Percentiles rank a stretch among this genome's conserved stretches.
Conservation (phyloP, 2,888 invertebrate genomes). For the Operophtera brumata region DNA sequence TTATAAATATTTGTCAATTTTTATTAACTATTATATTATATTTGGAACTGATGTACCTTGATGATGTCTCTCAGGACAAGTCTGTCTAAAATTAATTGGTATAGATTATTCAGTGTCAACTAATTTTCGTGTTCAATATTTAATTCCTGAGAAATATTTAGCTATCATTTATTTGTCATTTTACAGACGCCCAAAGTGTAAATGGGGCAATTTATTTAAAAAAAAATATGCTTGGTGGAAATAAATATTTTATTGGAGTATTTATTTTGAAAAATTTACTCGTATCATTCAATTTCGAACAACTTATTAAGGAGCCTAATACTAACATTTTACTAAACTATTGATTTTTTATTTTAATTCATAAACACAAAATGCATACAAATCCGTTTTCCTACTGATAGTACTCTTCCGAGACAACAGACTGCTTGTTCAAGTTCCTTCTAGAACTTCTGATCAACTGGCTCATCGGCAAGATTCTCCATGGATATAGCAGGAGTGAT, state of each 20-base stretch:
- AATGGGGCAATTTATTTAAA: not conserved
- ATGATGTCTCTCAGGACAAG: not conserved
- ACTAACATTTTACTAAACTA: no score
- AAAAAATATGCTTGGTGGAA: not conserved
- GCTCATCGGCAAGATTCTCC: conserved; percentile 30
- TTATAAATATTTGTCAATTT: no score
- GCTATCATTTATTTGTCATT: not conserved
- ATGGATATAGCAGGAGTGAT: conserved; percentile 56
- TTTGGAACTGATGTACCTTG: not conserved
- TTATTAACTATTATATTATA: no score
- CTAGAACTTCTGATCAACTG: conserved; percentile 19
- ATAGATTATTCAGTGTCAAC: conserved; percentile 38
- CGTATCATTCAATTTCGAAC: no score
- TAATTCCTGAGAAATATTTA: conserved; percentile 26
- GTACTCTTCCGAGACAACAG: conserved; percentile 36
- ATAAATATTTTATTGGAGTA: no score
- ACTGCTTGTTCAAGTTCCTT: conserved; percentile 41
- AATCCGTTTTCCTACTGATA: conserved; percentile 25
- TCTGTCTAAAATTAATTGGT: conserved; percentile 34
- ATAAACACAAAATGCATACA: no score
- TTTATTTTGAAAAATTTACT: no score
- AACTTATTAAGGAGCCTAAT: no score
- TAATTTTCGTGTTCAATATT: conserved; percentile 35
- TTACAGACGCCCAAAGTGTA: not conserved
- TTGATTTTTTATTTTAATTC: no score